phyloP scores from a whole-genome alignment of 2,888 invertebrate genomes.

The Dysmachus trigonus region DNA sequence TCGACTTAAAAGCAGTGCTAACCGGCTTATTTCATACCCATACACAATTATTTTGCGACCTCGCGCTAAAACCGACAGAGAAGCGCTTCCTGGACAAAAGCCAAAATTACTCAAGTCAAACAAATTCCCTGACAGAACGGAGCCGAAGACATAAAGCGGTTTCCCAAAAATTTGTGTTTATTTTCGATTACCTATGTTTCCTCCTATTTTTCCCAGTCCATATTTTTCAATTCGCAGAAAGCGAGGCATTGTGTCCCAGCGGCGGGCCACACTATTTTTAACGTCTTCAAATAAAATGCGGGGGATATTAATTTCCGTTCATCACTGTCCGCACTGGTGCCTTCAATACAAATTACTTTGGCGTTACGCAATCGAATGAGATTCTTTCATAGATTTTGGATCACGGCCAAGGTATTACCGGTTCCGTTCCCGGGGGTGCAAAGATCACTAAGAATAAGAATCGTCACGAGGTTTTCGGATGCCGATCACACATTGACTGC shows the following conservation, averaged over 20 bases:
- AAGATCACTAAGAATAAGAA: neutral
- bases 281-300: neutral
- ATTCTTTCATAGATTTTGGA: neutral
- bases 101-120: neutral
- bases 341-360: neutral
- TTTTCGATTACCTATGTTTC: neutral
- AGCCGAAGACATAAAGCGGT: neutral
- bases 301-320: neutral
- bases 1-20: neutral
- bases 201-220: neutral
- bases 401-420: neutral
- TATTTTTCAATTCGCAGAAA: neutral
- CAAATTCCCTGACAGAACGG: neutral
- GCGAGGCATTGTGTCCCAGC: neutral
- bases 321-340: neutral
- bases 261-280: neutral
- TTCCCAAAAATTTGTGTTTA: slow-evolving; percentile 1
- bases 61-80: neutral
- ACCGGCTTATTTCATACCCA: neutral
- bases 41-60: neutral
- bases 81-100: neutral
- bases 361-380: neutral
- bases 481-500: neutral
- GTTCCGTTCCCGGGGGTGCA: neutral
- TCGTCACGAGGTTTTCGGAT: neutral